phyloP scores from a whole-genome alignment of 2,888 invertebrate species.

The Dromius quadrimaculatus region DNA sequence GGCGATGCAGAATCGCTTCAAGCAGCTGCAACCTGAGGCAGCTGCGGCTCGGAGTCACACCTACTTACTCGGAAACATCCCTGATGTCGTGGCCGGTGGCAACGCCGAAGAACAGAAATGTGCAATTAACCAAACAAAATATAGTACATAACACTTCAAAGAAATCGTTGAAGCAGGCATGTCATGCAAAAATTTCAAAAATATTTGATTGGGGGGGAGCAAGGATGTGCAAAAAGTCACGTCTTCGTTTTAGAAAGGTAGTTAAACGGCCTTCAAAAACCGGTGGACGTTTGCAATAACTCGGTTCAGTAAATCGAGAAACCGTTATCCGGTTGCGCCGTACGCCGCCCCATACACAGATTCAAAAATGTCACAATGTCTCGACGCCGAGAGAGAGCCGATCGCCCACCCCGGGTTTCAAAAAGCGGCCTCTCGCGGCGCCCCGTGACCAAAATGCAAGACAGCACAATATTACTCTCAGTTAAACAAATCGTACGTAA shows the following conservation, averaged over 20 bases:
- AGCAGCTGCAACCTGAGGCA: constrained; percentile 33
- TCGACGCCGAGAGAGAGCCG: constrained; percentile 65
- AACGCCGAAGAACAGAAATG: constrained; percentile 75
- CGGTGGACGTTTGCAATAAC: constrained; percentile 68
- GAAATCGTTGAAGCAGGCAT: constrained; percentile 74
- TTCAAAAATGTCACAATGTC: constrained; percentile 87
- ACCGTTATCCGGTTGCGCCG: constrained; percentile 60
- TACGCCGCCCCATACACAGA: constrained; percentile 90
- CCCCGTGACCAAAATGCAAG: constrained; percentile 66
- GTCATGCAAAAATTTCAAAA: constrained; percentile 72
- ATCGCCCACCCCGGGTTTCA: constrained; percentile 66
- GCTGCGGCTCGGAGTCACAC: constrained; percentile 60
- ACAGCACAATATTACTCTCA: constrained; percentile 54
- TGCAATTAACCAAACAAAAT: constrained; percentile 76
- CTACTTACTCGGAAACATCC: constrained; percentile 83
- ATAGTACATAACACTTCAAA: constrained; percentile 68
- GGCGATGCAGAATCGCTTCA: constrained; percentile 21
- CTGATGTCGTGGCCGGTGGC: constrained; percentile 71
- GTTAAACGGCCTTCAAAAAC: constrained; percentile 80
- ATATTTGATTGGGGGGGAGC: constrained; percentile 71
- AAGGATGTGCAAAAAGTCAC: constrained; percentile 75
- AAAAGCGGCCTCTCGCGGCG: constrained; percentile 66
- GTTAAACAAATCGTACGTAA: constrained; percentile 47
- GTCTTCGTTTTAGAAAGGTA: constrained; percentile 56
- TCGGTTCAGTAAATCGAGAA: constrained; percentile 5